Base-by-base conservation (phyloP, 2,888 invertebrate species). In the Aphidoletes aphidimyza region DNA sequence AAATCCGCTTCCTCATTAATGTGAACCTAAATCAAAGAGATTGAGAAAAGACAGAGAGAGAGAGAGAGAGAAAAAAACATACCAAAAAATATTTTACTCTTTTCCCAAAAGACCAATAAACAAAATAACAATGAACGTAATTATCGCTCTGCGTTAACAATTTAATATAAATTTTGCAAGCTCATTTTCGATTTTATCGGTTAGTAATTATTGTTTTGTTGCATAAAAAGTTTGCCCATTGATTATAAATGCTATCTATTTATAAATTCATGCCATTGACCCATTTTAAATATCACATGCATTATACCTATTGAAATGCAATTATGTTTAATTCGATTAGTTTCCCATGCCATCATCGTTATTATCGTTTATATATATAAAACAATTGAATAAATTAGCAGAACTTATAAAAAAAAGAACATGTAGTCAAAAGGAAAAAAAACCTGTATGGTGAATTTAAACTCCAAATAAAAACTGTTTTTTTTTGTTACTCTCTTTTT, bases 1-100 rank as follows among this genome's bases (percentile, higher is more conserved):
- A 86, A 83, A 85, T 85, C 85, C n/a, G 85, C 86, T 78, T 86
- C 86, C 85, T 86, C 86, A 39, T 59, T 83, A 3, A 83, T 85
- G 17, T 85, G 78, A 22, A 86, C 86, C 86, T 86, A 84, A 49
- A 85, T n/a, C n/a, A n/a, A n/a, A n/a, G n/a, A n/a, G n/a, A n/a
- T n/a, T n/a, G n/a, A n/a, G n/a, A n/a, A n/a, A n/a, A n/a, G n/a
- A n/a, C n/a, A n/a, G n/a, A n/a, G n/a, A n/a, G n/a, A n/a, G n/a
- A n/a, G n/a, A n/a, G n/a, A n/a, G n/a, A n/a, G n/a, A n/a, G n/a
- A 85, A 30, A 54, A 83, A 47, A 85, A 37, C 34, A 84, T 34
- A 5, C 49, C 11, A 49, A 26, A 45, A 45, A 37, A 45, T 26
- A 26, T 45, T 0, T 47, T 26, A 3, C 3, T n/a, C 42, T 26